Conservation (phyloP, 2,113 vertebrate genomes). For the Castor canadensis region DNA sequence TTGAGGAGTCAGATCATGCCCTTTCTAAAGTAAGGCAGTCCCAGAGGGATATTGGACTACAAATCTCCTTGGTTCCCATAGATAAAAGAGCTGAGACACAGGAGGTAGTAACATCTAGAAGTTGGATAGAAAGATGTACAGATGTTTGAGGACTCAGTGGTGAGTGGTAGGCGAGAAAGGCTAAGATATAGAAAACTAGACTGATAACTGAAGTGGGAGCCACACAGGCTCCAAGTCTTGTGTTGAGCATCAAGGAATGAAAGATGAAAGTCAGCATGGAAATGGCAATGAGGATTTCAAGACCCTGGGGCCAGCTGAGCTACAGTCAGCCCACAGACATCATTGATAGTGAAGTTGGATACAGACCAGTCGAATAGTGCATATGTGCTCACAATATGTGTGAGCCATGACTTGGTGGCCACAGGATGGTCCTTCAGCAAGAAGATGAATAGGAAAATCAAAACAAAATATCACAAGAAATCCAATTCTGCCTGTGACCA, state of each 20-base stretch:
- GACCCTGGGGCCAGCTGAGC: constrained; percentile 55
- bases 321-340: constrained; percentile 68
- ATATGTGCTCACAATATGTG: too few relatives aligned
- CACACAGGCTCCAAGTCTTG: neutral
- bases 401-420: too few relatives aligned
- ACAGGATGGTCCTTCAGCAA: too few relatives aligned
- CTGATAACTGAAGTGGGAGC: neutral
- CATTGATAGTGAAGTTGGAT: constrained; percentile 48
- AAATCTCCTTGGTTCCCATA: neutral
- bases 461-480: neutral
- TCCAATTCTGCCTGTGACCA: neutral
- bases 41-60: neutral
- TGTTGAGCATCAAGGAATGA: neutral
- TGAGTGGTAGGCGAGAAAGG: neutral
- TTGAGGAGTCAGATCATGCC: neutral
- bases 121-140: neutral
- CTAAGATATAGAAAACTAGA: neutral
- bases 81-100: neutral
- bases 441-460: constrained; percentile 63
- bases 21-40: neutral
- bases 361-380: too few relatives aligned
- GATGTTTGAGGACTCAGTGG: neutral
- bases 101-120: neutral
- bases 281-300: constrained; percentile 60
- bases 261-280: constrained; percentile 57